Percentiles rank a stretch among this genome's conserved stretches.
phyloP scores from a whole-genome alignment of 2,113 vertebrate genomes.

The Spheniscus mendiculus region DNA sequence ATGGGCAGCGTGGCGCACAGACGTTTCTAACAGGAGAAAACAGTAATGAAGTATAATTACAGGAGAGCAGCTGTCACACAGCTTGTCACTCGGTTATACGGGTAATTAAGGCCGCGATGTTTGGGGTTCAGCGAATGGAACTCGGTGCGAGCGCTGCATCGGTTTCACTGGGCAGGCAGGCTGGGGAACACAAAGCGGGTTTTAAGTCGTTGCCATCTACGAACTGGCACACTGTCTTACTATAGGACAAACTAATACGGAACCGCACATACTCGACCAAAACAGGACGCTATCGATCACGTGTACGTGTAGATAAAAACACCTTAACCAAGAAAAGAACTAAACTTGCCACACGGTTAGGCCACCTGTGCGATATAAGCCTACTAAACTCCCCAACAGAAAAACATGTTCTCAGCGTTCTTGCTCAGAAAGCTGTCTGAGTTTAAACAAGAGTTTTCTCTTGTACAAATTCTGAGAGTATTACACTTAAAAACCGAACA shows the following conservation, averaged over 20 bases:
- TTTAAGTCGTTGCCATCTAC: not conserved
- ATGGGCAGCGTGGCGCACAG: rapidly evolving
- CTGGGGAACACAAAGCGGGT: not conserved
- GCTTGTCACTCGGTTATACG: not conserved
- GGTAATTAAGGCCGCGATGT: not conserved
- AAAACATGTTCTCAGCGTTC: not conserved
- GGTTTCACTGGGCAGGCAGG: not conserved
- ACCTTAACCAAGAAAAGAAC: not conserved
- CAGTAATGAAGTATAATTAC: not conserved
- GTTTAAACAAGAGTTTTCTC: not conserved
- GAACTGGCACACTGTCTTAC: not conserved
- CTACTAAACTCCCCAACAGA: not conserved
- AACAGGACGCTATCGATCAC: not conserved
- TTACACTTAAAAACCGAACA: not conserved
- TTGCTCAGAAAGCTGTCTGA: not conserved
- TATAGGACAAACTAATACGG: not conserved
- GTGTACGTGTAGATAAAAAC: no score
- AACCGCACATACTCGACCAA: not conserved
- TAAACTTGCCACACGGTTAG: not conserved
- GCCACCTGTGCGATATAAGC: not conserved
- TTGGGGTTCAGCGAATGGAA: not conserved
- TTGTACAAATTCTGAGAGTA: not conserved
- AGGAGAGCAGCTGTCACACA: not conserved
- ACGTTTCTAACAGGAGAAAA: not conserved
- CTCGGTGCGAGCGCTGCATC: not conserved